Percentiles rank a stretch among this genome's conserved stretches.
These are phyloP conservation scores for Chaenogobius annularis DNA, from an alignment of 2,113 vertebrate genomes.

Conservation along the genomic window DNA sequence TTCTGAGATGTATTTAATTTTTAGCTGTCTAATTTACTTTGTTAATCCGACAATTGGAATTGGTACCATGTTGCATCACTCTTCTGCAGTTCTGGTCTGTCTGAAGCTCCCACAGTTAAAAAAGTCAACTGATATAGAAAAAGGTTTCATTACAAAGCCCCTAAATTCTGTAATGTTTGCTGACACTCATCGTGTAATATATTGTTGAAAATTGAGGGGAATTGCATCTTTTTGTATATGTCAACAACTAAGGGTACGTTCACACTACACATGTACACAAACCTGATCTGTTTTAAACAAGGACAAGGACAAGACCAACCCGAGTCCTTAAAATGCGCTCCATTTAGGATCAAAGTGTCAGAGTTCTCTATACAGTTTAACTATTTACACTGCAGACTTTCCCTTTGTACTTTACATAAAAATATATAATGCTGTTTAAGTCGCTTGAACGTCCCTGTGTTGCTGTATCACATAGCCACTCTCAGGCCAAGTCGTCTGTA, in stretches of 20 bases:
- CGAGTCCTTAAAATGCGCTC: too few species aligned
- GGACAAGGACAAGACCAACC: too few species aligned
- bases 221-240: too few species aligned
- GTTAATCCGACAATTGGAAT: background rate
- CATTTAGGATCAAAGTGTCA: too few species aligned
- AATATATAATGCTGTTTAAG: background rate
- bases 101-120: background rate
- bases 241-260: too few species aligned
- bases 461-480: conserved; percentile 27
- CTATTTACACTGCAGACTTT: background rate
- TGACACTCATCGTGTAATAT: too few species aligned
- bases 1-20: background rate
- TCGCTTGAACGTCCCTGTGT: conserved; percentile 26
- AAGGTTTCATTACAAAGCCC: background rate
- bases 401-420: background rate
- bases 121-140: background rate
- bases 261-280: too few species aligned
- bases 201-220: too few species aligned
- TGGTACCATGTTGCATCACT: background rate
- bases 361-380: too few species aligned
- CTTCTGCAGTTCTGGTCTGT: background rate
- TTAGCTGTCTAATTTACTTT: background rate
- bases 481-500: conserved; percentile 53
- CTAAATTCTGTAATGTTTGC: too few species aligned
- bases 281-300: too few species aligned